A percentile compares a stretch with the other conserved stretches of the same genome.
Conservation (phyloP, 2,888 invertebrate species). For the Parnassius glacialis region DNA sequence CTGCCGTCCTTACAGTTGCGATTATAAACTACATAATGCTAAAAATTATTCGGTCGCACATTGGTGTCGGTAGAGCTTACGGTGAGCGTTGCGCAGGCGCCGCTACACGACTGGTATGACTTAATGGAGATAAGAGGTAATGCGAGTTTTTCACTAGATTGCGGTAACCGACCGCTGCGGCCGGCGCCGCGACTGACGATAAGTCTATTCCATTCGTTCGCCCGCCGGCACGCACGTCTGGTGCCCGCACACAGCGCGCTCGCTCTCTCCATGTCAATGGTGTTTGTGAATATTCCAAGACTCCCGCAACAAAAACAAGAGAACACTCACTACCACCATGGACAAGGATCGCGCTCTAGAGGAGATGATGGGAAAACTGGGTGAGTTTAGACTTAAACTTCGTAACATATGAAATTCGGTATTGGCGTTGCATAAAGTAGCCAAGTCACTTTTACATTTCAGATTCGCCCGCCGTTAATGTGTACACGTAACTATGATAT, state of each 20-base stretch:
- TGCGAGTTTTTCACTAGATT: conserved; percentile 62
- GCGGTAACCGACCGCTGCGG: conserved; percentile 56
- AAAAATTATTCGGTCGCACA: background rate
- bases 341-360: conserved; percentile 84
- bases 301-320: conserved; percentile 35
- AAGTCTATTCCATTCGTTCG: conserved; percentile 71
- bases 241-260: conserved; percentile 53
- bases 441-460: conserved; percentile 41
- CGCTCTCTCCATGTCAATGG: conserved; percentile 51
- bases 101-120: conserved; percentile 44
- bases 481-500: conserved; percentile 22
- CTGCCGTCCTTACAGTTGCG: too few species aligned
- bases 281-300: conserved; percentile 63
- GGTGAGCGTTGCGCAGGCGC: conserved; percentile 22
- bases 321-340: conserved; percentile 56
- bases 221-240: conserved; percentile 68
- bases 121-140: conserved; percentile 65
- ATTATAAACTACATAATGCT: background rate
- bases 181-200: conserved; percentile 49
- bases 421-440: conserved; percentile 29
- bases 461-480: conserved; percentile 30
- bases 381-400: conserved; percentile 58
- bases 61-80: conserved; percentile 1
- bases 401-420: conserved; percentile 49
- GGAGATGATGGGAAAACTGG: conserved; percentile 84